Conservation (phyloP, 2,113 vertebrate species). For the Spheniscus mendiculus region DNA sequence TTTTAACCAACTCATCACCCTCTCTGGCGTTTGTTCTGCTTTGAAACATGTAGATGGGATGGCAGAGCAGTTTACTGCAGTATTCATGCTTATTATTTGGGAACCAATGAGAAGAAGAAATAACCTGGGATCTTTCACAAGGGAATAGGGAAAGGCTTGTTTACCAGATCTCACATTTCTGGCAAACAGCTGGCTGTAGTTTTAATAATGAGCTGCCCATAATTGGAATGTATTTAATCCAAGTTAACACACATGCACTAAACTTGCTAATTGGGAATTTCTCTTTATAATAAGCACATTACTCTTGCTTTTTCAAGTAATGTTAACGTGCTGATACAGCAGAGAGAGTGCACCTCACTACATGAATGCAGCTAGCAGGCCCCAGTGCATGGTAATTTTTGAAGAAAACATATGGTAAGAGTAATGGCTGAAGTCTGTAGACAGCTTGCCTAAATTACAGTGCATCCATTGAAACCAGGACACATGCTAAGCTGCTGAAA, state of each 20-base stretch:
- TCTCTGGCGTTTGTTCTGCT: background rate
- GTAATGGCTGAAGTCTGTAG: conserved; percentile 64
- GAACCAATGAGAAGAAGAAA: background rate
- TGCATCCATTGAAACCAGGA: conserved; percentile 71
- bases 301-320: conserved; percentile 52
- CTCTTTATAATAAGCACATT: conserved; percentile 64
- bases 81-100: background rate
- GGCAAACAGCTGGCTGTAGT: conserved; percentile 63
- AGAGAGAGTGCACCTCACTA: conserved; percentile 24
- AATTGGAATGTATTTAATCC: conserved; percentile 65
- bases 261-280: conserved; percentile 68
- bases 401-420: conserved; percentile 76
- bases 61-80: background rate
- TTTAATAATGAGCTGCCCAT: conserved; percentile 68
- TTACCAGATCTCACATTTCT: conserved; percentile 33
- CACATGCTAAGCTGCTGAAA: conserved; percentile 77
- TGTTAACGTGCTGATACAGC: conserved; percentile 49
- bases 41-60: background rate
- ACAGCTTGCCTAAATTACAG: conserved; percentile 73
- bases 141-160: background rate
- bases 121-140: background rate
- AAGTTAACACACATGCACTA: conserved; percentile 55
- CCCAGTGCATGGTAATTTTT: conserved; percentile 69
- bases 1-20: background rate
- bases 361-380: conserved; percentile 36